A percentile compares a stretch with the other conserved stretches of the same genome.
Conservation (phyloP, 2,888 invertebrate genomes). For the Noctua fimbriata region DNA sequence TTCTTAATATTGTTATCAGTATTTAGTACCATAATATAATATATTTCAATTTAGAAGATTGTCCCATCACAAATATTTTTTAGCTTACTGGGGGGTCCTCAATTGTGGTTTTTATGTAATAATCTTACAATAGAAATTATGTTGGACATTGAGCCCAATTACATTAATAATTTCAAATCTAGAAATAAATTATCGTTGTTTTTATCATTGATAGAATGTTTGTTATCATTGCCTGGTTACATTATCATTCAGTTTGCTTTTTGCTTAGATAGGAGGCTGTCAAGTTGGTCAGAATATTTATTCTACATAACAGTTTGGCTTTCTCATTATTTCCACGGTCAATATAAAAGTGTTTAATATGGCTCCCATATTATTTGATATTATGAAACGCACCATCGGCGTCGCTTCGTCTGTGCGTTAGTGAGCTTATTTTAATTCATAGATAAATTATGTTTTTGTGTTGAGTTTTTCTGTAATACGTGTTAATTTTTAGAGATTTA, state of each 20-base stretch:
- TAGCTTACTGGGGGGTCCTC: too few relatives aligned
- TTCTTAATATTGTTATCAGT: too few relatives aligned
- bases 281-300: slow-evolving; percentile 20
- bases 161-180: slow-evolving; percentile 6
- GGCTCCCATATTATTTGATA: neutral
- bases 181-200: neutral
- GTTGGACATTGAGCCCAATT: slow-evolving; percentile 8
- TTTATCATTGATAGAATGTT: slow-evolving; percentile 11
- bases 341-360: neutral
- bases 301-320: neutral
- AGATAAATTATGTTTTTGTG: neutral
- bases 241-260: slow-evolving; percentile 24
- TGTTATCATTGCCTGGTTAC: slow-evolving; percentile 16
- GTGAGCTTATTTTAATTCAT: neutral
- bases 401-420: slow-evolving; percentile 17
- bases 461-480: neutral
- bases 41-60: too few relatives aligned
- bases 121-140: too few relatives aligned
- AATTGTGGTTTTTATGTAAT: too few relatives aligned
- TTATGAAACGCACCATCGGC: slow-evolving; percentile 25
- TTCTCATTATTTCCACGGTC: neutral
- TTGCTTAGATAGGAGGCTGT: neutral
- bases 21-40: too few relatives aligned
- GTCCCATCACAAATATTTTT: too few relatives aligned
- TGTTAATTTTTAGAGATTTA: neutral